Evolutionary conservation across 2,797 vertebrate species (phyloP).

Genomic region (Octomys mimax): DNA sequence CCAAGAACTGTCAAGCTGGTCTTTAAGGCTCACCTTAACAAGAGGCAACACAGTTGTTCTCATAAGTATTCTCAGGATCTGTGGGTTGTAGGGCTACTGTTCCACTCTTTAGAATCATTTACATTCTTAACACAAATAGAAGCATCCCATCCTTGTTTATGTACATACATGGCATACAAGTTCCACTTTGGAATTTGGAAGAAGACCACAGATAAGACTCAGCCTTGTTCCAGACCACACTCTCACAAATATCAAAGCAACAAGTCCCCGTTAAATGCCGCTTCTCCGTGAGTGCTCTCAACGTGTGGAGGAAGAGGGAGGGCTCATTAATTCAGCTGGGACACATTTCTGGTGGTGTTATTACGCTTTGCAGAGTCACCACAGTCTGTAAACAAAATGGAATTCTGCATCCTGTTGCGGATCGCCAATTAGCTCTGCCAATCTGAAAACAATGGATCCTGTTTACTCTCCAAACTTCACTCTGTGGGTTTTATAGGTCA

Average conservation of each 20-base stretch:
- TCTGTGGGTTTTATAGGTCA: neutral
- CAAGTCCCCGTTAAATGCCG: conserved; percentile 39
- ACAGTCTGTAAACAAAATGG: conserved; percentile 55
- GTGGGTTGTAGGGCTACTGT: neutral
- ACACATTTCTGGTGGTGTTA: conserved; percentile 1
- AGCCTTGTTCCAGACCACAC: conserved; percentile 14
- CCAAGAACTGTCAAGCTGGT: neutral
- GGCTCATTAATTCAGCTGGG: conserved; percentile 18
- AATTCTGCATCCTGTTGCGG: conserved; percentile 45
- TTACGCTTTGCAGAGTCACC: conserved; percentile 2
- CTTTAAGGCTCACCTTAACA: neutral
- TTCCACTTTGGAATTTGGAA: neutral
- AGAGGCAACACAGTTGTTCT: neutral
- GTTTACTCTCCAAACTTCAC: conserved; percentile 41
- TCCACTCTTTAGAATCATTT: neutral
- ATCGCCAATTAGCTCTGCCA: conserved; percentile 47
- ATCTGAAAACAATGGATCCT: neutral
- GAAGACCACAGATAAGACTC: conserved; percentile 20
- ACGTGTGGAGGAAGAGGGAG: neutral
- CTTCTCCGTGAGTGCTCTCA: neutral
- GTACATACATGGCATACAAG: conserved; percentile 38
- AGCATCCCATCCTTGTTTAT: neutral
- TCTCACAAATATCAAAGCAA: conserved; percentile 56
- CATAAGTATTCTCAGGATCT: neutral
- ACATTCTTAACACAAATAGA: neutral